phyloP scores from a whole-genome alignment of 2,888 invertebrate genomes.

The Embidobia sp. region DNA sequence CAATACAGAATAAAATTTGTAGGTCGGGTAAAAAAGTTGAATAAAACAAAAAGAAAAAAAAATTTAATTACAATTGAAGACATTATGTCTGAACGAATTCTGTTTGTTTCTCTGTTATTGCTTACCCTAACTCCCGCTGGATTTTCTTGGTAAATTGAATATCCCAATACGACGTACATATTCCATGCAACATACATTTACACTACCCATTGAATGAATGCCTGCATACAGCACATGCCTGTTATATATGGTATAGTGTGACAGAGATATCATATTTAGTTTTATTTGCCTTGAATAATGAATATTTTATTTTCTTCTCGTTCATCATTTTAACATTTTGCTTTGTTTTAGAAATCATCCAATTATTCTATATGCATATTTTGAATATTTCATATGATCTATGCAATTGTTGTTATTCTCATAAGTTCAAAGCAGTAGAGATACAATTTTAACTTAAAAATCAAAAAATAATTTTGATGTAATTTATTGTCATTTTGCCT shows the following conservation, averaged over 20 bases:
- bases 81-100: conserved; percentile 78
- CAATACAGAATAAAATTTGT: background rate
- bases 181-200: conserved; percentile 65
- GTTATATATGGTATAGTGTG: conserved; percentile 78
- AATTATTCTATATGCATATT: no score
- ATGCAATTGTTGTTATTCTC: no score
- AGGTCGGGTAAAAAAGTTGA: conserved; percentile 22
- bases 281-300: conserved; percentile 31
- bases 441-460: no score
- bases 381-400: no score
- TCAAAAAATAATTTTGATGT: no score
- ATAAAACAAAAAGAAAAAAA: conserved; percentile 10
- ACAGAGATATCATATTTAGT: conserved; percentile 66
- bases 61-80: conserved; percentile 64
- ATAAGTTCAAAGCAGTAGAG: no score
- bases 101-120: conserved; percentile 81
- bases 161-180: conserved; percentile 77
- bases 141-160: conserved; percentile 82
- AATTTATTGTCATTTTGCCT: no score
- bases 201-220: conserved; percentile 59
- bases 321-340: conserved; percentile 17
- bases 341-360: conserved; percentile 30
- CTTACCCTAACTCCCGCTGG: conserved; percentile 81
- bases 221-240: conserved; percentile 75
- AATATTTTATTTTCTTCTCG: conserved; percentile 35